A percentile compares a stretch with the other conserved stretches of the same genome.
Conservation (phyloP, 2,113 vertebrate species). For the Chaenocephalus aceratus region DNA sequence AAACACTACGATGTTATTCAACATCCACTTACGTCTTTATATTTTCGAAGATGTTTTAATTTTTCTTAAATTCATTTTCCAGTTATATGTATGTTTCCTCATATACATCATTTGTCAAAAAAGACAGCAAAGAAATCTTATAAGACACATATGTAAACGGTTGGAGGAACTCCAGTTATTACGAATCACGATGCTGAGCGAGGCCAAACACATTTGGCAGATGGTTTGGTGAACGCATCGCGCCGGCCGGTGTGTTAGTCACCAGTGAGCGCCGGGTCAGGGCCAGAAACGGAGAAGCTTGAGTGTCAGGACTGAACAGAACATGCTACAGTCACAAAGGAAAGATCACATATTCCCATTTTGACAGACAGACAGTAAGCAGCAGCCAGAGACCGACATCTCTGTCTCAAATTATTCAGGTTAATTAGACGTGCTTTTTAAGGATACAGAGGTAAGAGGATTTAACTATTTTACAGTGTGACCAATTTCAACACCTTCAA, state of each 20-base stretch:
- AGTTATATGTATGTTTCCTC: too few relatives aligned
- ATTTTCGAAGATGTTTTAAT: too few relatives aligned
- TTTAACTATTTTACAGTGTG: slow-evolving; percentile 38
- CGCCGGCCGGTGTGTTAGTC: slow-evolving; percentile 70
- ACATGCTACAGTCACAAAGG: slow-evolving; percentile 29
- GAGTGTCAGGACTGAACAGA: slow-evolving; percentile 34
- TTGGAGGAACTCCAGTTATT: slow-evolving; percentile 51
- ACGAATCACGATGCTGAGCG: slow-evolving; percentile 49
- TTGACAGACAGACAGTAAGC: slow-evolving; percentile 6
- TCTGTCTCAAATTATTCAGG: slow-evolving; percentile 23
- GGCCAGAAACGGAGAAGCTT: slow-evolving; percentile 42
- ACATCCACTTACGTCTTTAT: background rate
- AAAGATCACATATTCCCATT: slow-evolving; percentile 3
- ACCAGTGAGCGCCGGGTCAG: slow-evolving; percentile 62
- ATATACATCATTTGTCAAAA: background rate
- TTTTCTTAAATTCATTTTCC: too few relatives aligned
- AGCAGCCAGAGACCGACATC: slow-evolving; percentile 6
- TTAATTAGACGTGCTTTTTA: slow-evolving; percentile 47
- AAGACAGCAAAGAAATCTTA: slow-evolving; percentile 17
- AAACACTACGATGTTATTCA: background rate
- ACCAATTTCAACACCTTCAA: slow-evolving; percentile 44
- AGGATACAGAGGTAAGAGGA: slow-evolving; percentile 46
- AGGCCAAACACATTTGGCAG: slow-evolving; percentile 63
- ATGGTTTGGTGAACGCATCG: slow-evolving; percentile 50
- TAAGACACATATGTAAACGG: slow-evolving; percentile 13